Evolutionary conservation across 2,797 vertebrate species (phyloP), one percentile per base, ranked within the genome.

Genomic region (Leptoclinus maculatus): DNA sequence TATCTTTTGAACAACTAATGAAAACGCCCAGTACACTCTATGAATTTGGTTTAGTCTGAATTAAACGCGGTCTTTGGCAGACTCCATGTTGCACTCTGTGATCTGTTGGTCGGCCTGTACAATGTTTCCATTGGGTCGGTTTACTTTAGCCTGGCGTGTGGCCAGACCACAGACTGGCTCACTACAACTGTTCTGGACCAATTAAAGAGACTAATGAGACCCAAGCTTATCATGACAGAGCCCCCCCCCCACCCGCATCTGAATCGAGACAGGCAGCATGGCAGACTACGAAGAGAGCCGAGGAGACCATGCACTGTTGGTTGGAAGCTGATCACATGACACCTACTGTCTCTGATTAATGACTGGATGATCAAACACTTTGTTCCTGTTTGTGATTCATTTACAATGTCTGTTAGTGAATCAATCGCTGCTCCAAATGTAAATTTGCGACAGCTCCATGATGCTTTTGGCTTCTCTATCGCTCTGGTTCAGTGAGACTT

Each of bases 201-300:
- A 95, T 95, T 95, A 95, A 91, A 93, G 93, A 90, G 90, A 92
- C 89, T 93, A 92, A 95, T 95, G 92, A 94, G 92, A 71, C 73
- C 62, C 3, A 23, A 0, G 67, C 80, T 93, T 90, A 91, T 93
- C 93, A 63, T 87, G 83, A 86, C 89, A 79, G 51, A 53, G 23
- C 51, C 23, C 47, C 49, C 39, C 27, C 29, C 29, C 29, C 5
- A 4, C 29, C 16, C n/a, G n/a, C n/a, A n/a, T n/a, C n/a, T n/a
- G n/a, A n/a, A n/a, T n/a, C n/a, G n/a, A n/a, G n/a, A n/a, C n/a
- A 71, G 78, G 43, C 82, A 58, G 58, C 56, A 60, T 41, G n/a
- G n/a, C n/a, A n/a, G n/a, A n/a, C n/a, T n/a, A n/a, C n/a, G n/a
- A n/a, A n/a, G 11, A 72, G 56, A 70, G 29, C 8, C 0, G 13